Evolutionary conservation across 2,888 invertebrate species (phyloP).

Genomic region (Muschampia plurimacula): DNA sequence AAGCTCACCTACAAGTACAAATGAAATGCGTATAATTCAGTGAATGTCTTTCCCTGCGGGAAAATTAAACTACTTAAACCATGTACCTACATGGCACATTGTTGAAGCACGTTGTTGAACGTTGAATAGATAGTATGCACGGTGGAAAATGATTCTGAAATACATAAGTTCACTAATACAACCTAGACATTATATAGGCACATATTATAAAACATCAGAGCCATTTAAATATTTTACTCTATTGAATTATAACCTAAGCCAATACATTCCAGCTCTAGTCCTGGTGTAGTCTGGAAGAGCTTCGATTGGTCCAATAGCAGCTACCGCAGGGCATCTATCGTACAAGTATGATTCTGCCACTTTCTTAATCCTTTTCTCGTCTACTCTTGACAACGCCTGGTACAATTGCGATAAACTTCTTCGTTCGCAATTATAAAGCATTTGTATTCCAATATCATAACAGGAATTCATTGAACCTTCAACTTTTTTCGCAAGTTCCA

Average conservation of each 20-base stretch:
- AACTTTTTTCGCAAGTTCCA: constrained; percentile 57
- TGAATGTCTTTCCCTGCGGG: not conserved
- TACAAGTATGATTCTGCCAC: constrained; percentile 64
- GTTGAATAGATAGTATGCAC: too few species aligned
- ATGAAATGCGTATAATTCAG: not conserved
- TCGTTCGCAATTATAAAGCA: constrained; percentile 60
- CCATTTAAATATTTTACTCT: not conserved
- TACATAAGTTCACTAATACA: too few species aligned
- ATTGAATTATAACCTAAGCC: constrained; percentile 61
- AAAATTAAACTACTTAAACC: not conserved
- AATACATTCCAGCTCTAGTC: constrained; percentile 65
- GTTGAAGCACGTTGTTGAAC: too few species aligned
- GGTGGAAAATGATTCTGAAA: too few species aligned
- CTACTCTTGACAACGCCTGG: constrained; percentile 39
- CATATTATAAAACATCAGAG: not conserved
- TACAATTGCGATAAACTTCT: constrained; percentile 48
- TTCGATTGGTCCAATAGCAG: constrained; percentile 75
- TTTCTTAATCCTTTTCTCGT: constrained; percentile 44
- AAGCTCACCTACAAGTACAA: not conserved
- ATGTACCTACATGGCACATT: too few species aligned
- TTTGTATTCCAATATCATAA: constrained; percentile 65
- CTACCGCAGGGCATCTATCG: constrained; percentile 72
- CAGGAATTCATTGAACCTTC: constrained; percentile 60
- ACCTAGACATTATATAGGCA: too few species aligned
- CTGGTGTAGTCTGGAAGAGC: constrained; percentile 69